phyloP scores from a whole-genome alignment of 2,888 invertebrate species.

The Eupithecia pulchellata region DNA sequence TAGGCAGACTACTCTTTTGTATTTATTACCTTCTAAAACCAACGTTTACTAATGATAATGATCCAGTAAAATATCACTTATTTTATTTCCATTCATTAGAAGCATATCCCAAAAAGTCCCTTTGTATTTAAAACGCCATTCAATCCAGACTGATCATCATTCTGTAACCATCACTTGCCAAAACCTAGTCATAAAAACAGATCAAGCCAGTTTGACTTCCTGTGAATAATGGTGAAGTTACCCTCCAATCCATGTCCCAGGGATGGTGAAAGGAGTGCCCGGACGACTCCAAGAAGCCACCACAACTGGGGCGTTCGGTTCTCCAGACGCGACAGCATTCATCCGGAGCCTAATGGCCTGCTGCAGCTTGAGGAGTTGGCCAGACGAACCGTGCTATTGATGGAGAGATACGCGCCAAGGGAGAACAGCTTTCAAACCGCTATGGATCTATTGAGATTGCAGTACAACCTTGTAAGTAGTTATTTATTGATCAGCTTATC shows the following conservation, averaged over 20 bases:
- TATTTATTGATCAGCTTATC: not conserved
- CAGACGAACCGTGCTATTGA: conserved; percentile 51
- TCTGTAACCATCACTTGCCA: not conserved
- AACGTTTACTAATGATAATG: not conserved
- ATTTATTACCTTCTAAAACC: not conserved
- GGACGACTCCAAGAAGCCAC: conserved; percentile 46
- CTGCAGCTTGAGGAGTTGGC: conserved; percentile 56
- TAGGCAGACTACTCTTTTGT: not conserved
- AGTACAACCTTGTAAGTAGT: conserved; percentile 60
- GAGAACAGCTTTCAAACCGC: conserved; percentile 50
- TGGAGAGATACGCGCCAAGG: conserved; percentile 56
- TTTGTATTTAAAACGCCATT: not conserved
- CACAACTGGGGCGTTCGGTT: conserved; percentile 55
- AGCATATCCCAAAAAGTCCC: not conserved
- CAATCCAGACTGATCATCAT: not conserved
- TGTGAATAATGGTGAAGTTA: conserved; percentile 57
- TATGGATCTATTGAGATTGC: conserved; percentile 62
- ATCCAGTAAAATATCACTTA: not conserved
- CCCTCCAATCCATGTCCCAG: conserved; percentile 47
- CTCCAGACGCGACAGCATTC: conserved; percentile 44
- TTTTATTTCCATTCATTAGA: not conserved
- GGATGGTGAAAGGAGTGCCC: conserved; percentile 39
- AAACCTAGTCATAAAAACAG: not conserved
- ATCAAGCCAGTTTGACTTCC: not conserved
- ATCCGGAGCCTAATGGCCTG: conserved; percentile 54